Base-by-base conservation (phyloP, 2,888 invertebrate species). In the Mythimna vitellina region DNA sequence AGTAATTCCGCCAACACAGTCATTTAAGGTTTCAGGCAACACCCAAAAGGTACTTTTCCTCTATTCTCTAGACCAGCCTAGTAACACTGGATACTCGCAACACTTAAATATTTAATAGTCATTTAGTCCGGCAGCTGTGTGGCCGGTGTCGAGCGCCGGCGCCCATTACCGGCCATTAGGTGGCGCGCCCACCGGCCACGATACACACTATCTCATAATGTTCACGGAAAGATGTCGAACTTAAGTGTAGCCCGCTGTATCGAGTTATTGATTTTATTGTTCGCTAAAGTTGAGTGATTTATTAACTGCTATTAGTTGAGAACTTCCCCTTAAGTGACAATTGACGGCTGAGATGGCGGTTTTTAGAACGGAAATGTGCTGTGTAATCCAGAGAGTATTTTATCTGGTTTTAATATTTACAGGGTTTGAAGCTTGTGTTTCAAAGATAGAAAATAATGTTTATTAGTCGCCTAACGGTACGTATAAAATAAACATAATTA, bases 21-120 rank as follows among this genome's bases (percentile, higher is more conserved):
- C 20, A 51, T 56, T 53, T 53, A 46, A 20, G 46, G 46, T 46
- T 46, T 46, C 20, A 65, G 17, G 25, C 12, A 29, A 32, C 42
- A 29, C 12, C 7, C 12, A 54, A 49, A 76, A 67, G 22, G 51
- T 62, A 20, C 22, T 14, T 49, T 57, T 7, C 14, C 35, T 54
- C 12, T 77, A 42, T 32, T 60, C 12, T 42, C 38, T 29, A 64
- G 57, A 14, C n/a, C 10, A 32, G 29, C 14, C 49, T 17, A 3
- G 49, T 17, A 20, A 29, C 46, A 22, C 22, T 22, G 42, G 14
- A 54, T 53, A 42, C 64, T 72, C 62, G 29, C 14, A 10, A 53
- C 54, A 69, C 72, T 72, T 74, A 70, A 71, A 82, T 75, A 83
- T 78, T 80, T 53, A 78, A 66, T 54, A 56, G n/a, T 20, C 38